phyloP scores from a whole-genome alignment of 2,888 invertebrate species.

The Anticlea derivata region DNA sequence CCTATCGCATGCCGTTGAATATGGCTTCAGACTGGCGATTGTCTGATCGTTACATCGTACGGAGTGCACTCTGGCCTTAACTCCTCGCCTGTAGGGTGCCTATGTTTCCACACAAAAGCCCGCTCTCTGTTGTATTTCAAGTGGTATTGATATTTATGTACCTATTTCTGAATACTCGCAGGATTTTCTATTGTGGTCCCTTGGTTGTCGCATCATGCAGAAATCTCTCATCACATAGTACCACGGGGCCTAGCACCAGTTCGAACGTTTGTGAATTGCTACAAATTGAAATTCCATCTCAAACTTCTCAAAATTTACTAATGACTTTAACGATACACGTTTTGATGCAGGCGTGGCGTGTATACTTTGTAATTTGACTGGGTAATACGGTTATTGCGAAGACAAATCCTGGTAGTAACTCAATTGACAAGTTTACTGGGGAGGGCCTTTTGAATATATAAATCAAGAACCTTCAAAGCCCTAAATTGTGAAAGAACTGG shows the following conservation, averaged over 20 bases:
- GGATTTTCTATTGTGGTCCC: constrained; percentile 8
- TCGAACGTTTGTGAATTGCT: not conserved
- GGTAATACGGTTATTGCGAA: too few relatives aligned
- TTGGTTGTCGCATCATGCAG: not conserved
- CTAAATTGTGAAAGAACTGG: too few relatives aligned
- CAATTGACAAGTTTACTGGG: too few relatives aligned
- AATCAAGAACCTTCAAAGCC: too few relatives aligned
- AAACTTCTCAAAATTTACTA: too few relatives aligned
- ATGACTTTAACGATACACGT: too few relatives aligned
- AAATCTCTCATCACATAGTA: not conserved
- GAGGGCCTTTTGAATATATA: too few relatives aligned
- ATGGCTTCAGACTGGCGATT: constrained; percentile 28
- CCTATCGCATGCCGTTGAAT: too few relatives aligned
- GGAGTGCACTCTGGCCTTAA: constrained; percentile 53
- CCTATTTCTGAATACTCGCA: constrained; percentile 11
- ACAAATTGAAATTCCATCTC: too few relatives aligned
- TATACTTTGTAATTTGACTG: too few relatives aligned
- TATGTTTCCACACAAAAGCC: constrained; percentile 35
- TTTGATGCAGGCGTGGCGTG: too few relatives aligned
- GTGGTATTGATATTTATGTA: constrained; percentile 13
- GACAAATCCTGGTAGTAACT: too few relatives aligned
- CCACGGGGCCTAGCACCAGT: not conserved
- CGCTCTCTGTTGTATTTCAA: constrained; percentile 24
- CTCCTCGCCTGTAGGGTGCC: constrained; percentile 44
- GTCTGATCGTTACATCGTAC: constrained; percentile 57